Conservation (phyloP, 1,140 invertebrate genomes). For the Formica selysi region DNA sequence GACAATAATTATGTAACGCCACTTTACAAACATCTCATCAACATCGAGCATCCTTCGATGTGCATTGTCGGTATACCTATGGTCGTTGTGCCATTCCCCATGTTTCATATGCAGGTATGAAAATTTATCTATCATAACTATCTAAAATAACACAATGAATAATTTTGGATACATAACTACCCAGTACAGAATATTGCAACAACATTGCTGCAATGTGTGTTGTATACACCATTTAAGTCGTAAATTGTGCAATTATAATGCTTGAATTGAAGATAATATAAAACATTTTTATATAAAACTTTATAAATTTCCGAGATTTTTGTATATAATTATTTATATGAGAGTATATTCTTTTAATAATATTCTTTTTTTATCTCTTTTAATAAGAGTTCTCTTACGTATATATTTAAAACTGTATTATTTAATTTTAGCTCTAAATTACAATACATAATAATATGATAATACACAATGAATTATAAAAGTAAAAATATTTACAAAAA, state of each 20-base stretch:
- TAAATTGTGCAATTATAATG: background rate
- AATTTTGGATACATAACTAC: no score
- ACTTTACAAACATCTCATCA: slow-evolving; percentile 92
- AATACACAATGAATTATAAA: no score
- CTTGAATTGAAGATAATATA: background rate
- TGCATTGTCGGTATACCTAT: slow-evolving; percentile 91
- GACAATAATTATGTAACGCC: slow-evolving; percentile 89
- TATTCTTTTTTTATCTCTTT: no score
- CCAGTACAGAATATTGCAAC: no score
- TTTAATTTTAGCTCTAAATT: no score
- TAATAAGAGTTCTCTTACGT: no score
- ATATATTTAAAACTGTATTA: no score
- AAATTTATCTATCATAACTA: background rate
- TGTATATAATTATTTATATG: no score
- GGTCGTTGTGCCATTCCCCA: slow-evolving; percentile 89
- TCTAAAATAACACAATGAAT: background rate
- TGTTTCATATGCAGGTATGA: slow-evolving; percentile 90
- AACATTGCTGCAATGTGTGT: no score
- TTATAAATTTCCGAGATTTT: background rate
- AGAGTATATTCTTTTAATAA: no score
- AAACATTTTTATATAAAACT: background rate
- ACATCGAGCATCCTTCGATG: slow-evolving; percentile 90
- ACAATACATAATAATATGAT: no score
- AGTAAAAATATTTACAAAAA: no score
- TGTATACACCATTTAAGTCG: background rate